Conservation (phyloP, 35 echinoderm and acorn worm genomes). For the Stichopus chloronotus region DNA sequence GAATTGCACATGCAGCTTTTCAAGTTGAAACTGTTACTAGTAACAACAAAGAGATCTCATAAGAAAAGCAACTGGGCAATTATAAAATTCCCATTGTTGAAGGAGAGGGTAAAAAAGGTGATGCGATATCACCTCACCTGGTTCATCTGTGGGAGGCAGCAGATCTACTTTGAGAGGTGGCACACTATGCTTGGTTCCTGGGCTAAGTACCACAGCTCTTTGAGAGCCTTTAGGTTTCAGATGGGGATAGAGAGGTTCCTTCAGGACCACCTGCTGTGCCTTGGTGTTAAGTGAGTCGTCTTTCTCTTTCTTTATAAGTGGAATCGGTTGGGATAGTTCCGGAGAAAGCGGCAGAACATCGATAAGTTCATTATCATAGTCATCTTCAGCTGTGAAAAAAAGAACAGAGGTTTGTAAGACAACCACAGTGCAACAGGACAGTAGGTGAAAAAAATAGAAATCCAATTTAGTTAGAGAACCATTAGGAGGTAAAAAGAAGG, state of each 20-base stretch:
- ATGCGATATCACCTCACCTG: conserved; percentile 27
- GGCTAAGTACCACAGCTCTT: conserved; percentile 10
- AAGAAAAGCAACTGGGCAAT: too few species aligned
- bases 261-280: conserved; percentile 34
- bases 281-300: neutral
- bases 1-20: too few species aligned
- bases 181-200: conserved; percentile 21
- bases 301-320: conserved; percentile 56
- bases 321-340: conserved; percentile 42
- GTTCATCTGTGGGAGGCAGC: conserved; percentile 35
- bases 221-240: conserved; percentile 35
- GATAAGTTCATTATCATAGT: conserved; percentile 30
- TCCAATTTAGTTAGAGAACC: too few species aligned
- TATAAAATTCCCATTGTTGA: too few species aligned
- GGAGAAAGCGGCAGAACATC: conserved; percentile 45
- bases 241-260: conserved; percentile 43
- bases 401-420: neutral
- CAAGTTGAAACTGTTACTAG: too few species aligned
- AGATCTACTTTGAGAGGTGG: conserved; percentile 23
- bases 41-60: too few species aligned
- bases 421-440: too few species aligned
- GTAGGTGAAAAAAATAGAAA: too few species aligned
- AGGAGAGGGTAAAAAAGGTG: too few species aligned
- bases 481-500: too few species aligned
- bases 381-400: conserved; percentile 19